phyloP scores from a whole-genome alignment of 1,140 invertebrate genomes.

The Euura lappo region DNA sequence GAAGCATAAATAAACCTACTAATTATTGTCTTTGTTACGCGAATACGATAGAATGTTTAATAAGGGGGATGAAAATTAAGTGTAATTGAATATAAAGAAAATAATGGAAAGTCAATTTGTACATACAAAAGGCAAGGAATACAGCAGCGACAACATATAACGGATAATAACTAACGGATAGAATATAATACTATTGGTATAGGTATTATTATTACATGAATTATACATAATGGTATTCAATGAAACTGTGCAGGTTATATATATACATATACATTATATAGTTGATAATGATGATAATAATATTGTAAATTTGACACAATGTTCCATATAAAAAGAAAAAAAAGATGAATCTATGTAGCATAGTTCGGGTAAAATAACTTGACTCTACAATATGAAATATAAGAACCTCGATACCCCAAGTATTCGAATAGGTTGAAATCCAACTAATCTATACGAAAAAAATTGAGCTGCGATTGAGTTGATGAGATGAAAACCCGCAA shows the following conservation, averaged over 20 bases:
- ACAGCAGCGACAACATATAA: neutral
- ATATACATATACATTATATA: neutral
- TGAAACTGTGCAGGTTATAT: neutral
- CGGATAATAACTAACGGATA: neutral
- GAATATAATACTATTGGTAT: neutral
- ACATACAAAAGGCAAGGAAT: conserved; percentile 15
- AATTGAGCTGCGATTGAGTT: too few species aligned
- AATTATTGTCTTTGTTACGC: too few species aligned
- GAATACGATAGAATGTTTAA: too few species aligned
- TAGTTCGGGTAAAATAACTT: too few species aligned
- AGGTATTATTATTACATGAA: too few species aligned
- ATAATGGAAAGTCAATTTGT: conserved; percentile 33
- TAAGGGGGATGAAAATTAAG: neutral
- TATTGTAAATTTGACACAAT: neutral
- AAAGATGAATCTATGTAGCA: too few species aligned
- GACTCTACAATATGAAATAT: too few species aligned
- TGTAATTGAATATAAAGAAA: neutral
- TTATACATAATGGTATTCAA: neutral
- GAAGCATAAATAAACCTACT: neutral
- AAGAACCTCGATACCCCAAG: too few species aligned
- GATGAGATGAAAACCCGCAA: too few species aligned
- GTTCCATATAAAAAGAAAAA: neutral
- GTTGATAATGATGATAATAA: neutral
- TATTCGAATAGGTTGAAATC: too few species aligned
- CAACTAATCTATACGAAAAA: too few species aligned